Conservation (phyloP, 2,113 vertebrate species). For the Lota lota region DNA sequence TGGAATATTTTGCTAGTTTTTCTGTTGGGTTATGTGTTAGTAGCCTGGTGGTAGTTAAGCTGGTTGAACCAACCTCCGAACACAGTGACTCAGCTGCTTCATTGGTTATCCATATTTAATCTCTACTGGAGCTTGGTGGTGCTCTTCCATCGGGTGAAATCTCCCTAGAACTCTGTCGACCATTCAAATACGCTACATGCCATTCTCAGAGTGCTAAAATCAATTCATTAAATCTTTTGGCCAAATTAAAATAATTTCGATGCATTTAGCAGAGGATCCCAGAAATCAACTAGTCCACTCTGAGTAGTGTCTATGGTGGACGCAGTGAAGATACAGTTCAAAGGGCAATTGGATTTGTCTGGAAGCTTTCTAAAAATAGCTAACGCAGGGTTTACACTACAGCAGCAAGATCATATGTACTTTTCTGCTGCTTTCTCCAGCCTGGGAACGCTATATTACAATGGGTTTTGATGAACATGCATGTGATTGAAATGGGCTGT, state of each 20-base stretch:
- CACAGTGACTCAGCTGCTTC: background rate
- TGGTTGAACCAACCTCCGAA: background rate
- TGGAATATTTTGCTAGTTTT: no score
- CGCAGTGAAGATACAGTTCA: background rate
- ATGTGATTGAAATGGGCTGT: background rate
- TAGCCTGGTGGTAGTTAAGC: no score
- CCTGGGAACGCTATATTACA: no score
- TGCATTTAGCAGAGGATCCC: no score
- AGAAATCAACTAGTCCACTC: no score
- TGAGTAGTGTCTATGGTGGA: no score
- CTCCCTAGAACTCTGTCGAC: background rate
- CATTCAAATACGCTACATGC: background rate
- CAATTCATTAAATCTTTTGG: background rate
- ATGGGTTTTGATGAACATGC: background rate
- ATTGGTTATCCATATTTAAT: background rate
- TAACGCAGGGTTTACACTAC: background rate
- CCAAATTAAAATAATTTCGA: no score
- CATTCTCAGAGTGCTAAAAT: background rate
- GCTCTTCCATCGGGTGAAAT: background rate
- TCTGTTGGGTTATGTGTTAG: no score
- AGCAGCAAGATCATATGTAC: no score
- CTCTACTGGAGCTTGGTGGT: background rate
- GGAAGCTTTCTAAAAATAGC: background rate
- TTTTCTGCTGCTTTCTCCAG: background rate
- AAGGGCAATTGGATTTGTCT: constrained; percentile 22